Conservation (phyloP, 1,140 invertebrate species). For the Lordiphosa clarofinis region DNA sequence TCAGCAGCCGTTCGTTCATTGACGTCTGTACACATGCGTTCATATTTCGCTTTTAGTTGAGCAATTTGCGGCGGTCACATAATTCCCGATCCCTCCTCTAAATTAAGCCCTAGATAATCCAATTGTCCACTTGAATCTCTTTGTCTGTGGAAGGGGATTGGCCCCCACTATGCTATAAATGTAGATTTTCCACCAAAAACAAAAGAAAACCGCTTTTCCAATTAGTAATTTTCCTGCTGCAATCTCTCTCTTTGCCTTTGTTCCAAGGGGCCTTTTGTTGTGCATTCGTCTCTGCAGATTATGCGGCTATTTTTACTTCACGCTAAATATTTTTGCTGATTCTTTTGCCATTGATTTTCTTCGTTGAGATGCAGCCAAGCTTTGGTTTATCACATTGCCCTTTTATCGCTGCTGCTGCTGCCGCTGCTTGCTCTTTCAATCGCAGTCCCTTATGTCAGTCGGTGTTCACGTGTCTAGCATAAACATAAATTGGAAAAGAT, state of each 20-base stretch:
- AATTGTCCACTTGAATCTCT: constrained; percentile 4
- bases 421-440: no score
- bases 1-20: constrained; percentile 55
- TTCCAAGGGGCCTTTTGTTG: constrained; percentile 33
- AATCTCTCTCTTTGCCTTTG: constrained; percentile 5
- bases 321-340: constrained; percentile 10
- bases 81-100: constrained; percentile 20
- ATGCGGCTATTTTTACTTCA: constrained; percentile 44
- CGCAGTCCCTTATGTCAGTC: neutral
- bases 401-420: constrained; percentile 1
- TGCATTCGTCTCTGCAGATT: constrained; percentile 15
- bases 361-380: constrained; percentile 1
- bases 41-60: constrained; percentile 51
- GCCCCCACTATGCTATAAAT: constrained; percentile 9
- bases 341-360: constrained; percentile 22
- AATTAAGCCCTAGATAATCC: constrained; percentile 31
- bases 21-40: constrained; percentile 40
- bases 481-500: neutral
- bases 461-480: constrained; percentile 3
- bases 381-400: constrained; percentile 3
- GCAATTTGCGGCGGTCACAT: constrained; percentile 41
- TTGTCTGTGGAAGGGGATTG: neutral
- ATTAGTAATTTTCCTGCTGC: constrained; percentile 47
- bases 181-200: constrained; percentile 3
- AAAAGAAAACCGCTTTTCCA: constrained; percentile 44